Evolutionary conservation across 2,113 vertebrate species (phyloP).

Genomic region (Fukomys damarensis): DNA sequence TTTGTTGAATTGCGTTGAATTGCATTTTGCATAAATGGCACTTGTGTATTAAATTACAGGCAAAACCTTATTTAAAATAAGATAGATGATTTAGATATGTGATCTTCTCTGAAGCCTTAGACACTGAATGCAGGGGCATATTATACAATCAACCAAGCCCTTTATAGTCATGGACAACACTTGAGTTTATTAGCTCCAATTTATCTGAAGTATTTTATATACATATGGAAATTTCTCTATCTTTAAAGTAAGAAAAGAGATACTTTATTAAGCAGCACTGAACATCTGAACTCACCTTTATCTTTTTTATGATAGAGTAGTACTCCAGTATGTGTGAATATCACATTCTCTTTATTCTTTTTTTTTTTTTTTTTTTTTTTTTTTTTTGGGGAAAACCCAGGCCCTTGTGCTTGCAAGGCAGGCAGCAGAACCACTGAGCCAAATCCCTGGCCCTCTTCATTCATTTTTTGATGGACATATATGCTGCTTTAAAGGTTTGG

Average conservation of each 20-base stretch:
- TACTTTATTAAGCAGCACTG: not conserved
- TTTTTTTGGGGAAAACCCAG: no score
- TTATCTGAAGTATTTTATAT: not conserved
- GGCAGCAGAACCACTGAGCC: no score
- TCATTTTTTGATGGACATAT: not conserved
- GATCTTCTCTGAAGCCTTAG: not conserved
- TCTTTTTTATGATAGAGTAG: not conserved
- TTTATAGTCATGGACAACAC: not conserved
- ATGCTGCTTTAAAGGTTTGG: not conserved
- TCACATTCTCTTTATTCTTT: not conserved
- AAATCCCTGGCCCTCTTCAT: no score
- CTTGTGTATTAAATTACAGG: not conserved
- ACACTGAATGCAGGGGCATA: not conserved
- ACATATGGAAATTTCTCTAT: slow-evolving; percentile 50
- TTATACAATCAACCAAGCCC: not conserved
- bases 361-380: no score
- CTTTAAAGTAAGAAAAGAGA: slow-evolving; percentile 2
- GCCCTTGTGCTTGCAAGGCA: no score
- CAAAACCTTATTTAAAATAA: not conserved
- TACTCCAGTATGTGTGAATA: not conserved
- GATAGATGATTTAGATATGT: not conserved
- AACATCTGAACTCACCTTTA: not conserved
- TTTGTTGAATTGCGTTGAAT: not conserved
- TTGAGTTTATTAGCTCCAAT: not conserved
- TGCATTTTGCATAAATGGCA: not conserved